These are phyloP conservation scores for Ylistrum balloti DNA, from an alignment of 1,140 invertebrate genomes.

Conservation along the genomic window DNA sequence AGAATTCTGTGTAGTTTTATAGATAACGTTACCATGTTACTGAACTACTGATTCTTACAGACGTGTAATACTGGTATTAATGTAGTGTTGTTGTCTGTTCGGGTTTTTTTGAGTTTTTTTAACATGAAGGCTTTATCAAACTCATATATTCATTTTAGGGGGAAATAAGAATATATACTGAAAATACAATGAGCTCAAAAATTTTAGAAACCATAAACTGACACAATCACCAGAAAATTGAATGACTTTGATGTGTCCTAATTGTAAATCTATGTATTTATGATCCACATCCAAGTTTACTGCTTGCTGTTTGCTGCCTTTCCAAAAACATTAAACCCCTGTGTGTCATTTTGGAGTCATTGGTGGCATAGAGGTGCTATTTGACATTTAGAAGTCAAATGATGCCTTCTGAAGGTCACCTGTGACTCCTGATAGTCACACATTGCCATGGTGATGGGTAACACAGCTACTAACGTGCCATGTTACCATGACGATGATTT, in stretches of 20 bases:
- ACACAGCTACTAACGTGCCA: not conserved
- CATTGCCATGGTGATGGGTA: slow-evolving; percentile 1
- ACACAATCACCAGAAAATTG: too few species aligned
- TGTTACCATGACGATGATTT: slow-evolving; percentile 34
- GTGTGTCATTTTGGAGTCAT: not conserved
- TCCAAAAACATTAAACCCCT: not conserved
- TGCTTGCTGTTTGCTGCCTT: slow-evolving; percentile 30
- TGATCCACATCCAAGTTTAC: not conserved
- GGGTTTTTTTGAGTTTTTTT: too few species aligned
- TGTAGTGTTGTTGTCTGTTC: too few species aligned
- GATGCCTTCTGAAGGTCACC: not conserved
- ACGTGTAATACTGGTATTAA: too few species aligned
- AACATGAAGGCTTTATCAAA: too few species aligned
- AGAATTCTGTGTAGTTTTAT: too few species aligned
- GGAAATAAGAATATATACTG: too few species aligned
- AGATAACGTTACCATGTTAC: too few species aligned
- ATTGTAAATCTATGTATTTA: not conserved
- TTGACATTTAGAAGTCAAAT: not conserved
- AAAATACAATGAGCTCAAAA: too few species aligned
- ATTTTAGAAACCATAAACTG: too few species aligned
- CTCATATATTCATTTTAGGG: too few species aligned
- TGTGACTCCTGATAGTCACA: not conserved
- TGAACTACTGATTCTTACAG: too few species aligned
- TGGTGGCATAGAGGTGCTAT: not conserved
- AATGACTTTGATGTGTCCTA: not conserved